Evolutionary conservation across 1,140 invertebrate genomes (phyloP), one percentile per base, ranked within the genome.

Genomic region (Eueides isabella): DNA sequence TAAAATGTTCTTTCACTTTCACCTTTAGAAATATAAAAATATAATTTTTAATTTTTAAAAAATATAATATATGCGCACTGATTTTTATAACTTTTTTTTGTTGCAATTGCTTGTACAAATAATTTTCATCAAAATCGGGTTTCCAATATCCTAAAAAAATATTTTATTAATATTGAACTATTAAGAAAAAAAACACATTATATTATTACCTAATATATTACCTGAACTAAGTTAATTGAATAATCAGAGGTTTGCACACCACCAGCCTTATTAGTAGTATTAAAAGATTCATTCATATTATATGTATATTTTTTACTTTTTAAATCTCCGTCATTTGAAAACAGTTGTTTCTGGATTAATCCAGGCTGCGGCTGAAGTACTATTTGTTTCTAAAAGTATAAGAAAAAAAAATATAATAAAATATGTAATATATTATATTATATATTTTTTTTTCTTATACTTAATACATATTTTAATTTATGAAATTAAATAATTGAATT

Each of bases 191-290:
- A 2, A n/a, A 16, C 16, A 9, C n/a, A 26, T 0, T 14, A 55
- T 12, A 23, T 48, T 11, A 55, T 55, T 55, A 55, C 1, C 2
- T 9, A 44, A 44, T 44, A 19, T 19, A 6, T 26, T 55, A 55
- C 48, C 48, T 55, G 19, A 23, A 86, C 82, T 48, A 86, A 67
- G 35, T 67, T 68, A 70, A 88, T 81, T 12, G 84, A 78, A 75
- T 83, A 75, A 72, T 86, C 79, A 30, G 84, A 88, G n/a, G 86
- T 88, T 81, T 88, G 86, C 28, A 75, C 76, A 33, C 63, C 30
- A 31, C 66, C 26, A 55, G 61, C 61, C 28, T 23, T 55, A 4
- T 26, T 23, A 23, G 11, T 0, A 55, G 48, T 12, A 55, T 55
- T 26, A 12, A 23, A 3, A 55, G 23, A 4, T 26, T 55, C 48